Conservation (phyloP, 2,797 vertebrate species). For the Linurgus olivaceus region DNA sequence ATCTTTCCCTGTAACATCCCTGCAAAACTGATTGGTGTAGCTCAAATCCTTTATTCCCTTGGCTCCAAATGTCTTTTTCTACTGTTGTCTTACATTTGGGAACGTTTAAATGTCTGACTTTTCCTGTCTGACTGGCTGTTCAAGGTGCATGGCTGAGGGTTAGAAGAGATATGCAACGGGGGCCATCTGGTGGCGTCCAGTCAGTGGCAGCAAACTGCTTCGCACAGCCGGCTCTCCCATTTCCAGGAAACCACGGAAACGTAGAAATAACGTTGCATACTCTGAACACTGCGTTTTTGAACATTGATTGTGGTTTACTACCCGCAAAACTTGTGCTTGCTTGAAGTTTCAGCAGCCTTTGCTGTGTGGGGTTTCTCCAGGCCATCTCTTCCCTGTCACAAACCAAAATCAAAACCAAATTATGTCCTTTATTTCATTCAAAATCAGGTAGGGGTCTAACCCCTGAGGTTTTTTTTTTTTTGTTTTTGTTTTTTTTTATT, state of each 20-base stretch:
- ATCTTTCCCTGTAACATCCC: neutral
- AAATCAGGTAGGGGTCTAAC: neutral
- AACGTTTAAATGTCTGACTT: neutral
- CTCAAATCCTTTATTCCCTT: neutral
- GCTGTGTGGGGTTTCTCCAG: neutral
- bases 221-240: too few relatives aligned
- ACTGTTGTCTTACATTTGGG: neutral
- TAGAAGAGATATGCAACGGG: accelerated
- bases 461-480: neutral
- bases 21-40: neutral
- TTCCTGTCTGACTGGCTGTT: accelerated
- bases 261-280: neutral
- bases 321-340: neutral
- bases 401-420: neutral
- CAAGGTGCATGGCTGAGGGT: accelerated
- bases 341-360: neutral
- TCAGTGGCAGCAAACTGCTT: neutral
- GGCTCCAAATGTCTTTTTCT: neutral
- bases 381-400: neutral
- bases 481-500: neutral
- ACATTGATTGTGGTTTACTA: accelerated
- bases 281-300: neutral
- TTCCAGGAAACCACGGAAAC: neutral
- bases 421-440: neutral
- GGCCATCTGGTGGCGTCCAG: neutral